Evolutionary conservation across 1,140 invertebrate species (phyloP).

Genomic region (Sitobion miscanthi): DNA sequence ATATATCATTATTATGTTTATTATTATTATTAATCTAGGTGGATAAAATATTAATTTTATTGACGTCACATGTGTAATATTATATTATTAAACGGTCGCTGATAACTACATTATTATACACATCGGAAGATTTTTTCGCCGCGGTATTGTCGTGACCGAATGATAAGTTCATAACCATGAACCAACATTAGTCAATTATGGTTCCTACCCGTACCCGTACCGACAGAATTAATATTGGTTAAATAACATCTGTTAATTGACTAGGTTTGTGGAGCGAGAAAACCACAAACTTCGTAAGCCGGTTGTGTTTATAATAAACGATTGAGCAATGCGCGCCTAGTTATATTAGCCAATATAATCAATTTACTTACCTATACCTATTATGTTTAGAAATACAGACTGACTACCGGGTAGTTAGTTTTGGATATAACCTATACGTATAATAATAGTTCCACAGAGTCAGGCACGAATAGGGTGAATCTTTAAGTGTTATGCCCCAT

Average conservation of each 20-base stretch:
- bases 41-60: constrained; percentile 2
- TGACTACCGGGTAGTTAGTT: neutral
- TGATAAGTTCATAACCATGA: neutral
- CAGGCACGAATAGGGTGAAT: neutral
- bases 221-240: neutral
- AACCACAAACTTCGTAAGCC: neutral
- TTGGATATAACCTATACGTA: neutral
- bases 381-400: neutral
- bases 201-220: neutral
- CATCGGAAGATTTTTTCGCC: neutral
- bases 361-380: neutral
- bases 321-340: neutral
- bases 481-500: neutral
- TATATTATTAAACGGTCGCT: neutral
- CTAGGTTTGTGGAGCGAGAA: neutral
- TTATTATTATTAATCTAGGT: neutral
- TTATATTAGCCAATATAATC: neutral
- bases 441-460: neutral
- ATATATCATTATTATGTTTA: neutral
- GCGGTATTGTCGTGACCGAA: neutral
- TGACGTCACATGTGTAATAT: neutral
- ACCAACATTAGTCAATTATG: neutral
- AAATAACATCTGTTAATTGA: constrained; percentile 8
- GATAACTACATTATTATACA: neutral
- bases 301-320: neutral